Evolutionary conservation across 2,888 invertebrate genomes (phyloP), one percentile per base, ranked within the genome.

Genomic region (Drosophila monieri): DNA sequence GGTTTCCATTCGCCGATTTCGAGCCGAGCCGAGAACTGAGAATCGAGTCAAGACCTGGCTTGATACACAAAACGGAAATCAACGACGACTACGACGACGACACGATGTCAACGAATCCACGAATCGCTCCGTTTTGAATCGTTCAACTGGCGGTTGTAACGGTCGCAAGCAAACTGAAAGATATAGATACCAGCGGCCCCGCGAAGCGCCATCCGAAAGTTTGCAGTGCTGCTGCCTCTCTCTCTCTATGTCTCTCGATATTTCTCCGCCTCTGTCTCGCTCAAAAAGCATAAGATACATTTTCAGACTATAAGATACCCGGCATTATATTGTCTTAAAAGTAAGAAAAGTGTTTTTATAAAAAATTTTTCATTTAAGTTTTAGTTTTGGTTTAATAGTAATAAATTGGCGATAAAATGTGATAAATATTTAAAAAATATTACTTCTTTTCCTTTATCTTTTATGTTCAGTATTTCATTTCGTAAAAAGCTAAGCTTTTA

Each of bases 91-190:
- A 64, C 56, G 47, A 76, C 70, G 44, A 64, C 56, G 47, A 52
- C 51, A 72, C 55, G 54, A 60, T 54, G 55, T 70, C 51, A 44
- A 62, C 60, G 49, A 64, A 32, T 54, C 23, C 65, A 76, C 64
- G 59, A 62, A 69, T 62, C 69, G 55, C 70, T 76, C 76, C 66
- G 62, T 41, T 49, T 52, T 41, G 55, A 66, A 74, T 76, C 61
- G 55, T 18, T 75, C 25, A 80, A 85, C 85, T 85, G 80, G 65
- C 79, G 78, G 86, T 80, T 83, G 81, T 89, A 89, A 89, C 89
- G 88, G 90, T 89, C 87, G 84, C 76, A 84, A 83, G 61, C 84
- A 84, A 88, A 89, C 90, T 90, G 78, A 84, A 69, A 55, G 65
- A 71, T 71, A 56, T 43, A 59, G 60, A 41, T 51, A 44, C 59